Percentiles rank a stretch among this genome's conserved stretches.
phyloP scores from a whole-genome alignment of 2,797 vertebrate species.

The Nyctalus aviator region DNA sequence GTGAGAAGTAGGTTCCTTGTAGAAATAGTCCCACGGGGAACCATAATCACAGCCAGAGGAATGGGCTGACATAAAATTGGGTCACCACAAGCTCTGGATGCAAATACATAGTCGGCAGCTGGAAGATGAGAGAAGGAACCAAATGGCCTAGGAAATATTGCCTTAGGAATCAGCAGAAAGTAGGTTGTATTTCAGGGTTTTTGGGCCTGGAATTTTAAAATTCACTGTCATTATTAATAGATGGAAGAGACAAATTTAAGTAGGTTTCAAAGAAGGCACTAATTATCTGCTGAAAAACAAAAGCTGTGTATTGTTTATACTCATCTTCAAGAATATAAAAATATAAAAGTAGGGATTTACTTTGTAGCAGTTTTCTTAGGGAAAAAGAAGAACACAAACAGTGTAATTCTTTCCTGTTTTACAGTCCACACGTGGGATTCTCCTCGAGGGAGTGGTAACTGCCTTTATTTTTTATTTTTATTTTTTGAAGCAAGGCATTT shows the following conservation, averaged over 20 bases:
- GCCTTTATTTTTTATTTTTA: not conserved
- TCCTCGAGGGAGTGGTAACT: not conserved
- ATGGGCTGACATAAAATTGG: not conserved
- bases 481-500: not conserved
- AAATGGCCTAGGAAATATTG: not conserved
- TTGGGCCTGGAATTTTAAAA: not conserved
- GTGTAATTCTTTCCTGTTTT: not conserved
- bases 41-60: not conserved
- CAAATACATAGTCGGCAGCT: not conserved
- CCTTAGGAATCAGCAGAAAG: conserved; percentile 6
- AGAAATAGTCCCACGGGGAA: not conserved
- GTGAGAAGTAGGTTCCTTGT: not conserved
- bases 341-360: not conserved
- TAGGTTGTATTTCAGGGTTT: not conserved
- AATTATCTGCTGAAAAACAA: not conserved
- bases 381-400: not conserved
- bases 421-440: not conserved
- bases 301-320: not conserved
- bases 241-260: not conserved
- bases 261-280: not conserved
- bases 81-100: no score
- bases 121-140: not conserved
- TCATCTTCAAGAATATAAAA: not conserved
- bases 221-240: not conserved
- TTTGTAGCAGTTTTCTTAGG: not conserved